Conservation (phyloP, 2,888 invertebrate species). For the Myathropa florea region DNA sequence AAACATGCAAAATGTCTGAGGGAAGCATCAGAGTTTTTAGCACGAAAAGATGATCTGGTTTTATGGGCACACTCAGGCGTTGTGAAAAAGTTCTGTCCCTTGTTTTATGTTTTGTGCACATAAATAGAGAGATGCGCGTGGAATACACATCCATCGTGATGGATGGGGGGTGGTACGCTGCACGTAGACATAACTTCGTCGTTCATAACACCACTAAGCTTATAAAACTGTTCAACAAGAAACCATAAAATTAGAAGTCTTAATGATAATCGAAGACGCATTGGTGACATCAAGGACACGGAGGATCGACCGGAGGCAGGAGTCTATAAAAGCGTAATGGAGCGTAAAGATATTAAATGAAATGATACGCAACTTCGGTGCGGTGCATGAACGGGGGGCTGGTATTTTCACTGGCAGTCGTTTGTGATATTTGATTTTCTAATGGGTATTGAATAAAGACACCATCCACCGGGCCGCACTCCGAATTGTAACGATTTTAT, state of each 20-base stretch:
- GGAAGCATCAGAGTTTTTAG: conserved; percentile 20
- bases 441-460: conserved; percentile 25
- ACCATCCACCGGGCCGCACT: not conserved
- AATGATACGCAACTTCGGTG: conserved; percentile 27
- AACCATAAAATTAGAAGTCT: conserved; percentile 48
- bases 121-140: not conserved
- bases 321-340: conserved; percentile 51
- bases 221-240: conserved; percentile 55
- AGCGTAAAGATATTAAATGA: conserved; percentile 50
- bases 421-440: conserved; percentile 30
- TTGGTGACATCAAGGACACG: conserved; percentile 10
- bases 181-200: not conserved
- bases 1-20: conserved; percentile 28
- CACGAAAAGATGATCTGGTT: conserved; percentile 11
- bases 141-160: not conserved
- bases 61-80: conserved; percentile 5
- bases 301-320: not conserved
- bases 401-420: not conserved
- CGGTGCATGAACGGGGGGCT: not conserved
- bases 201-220: conserved; percentile 10
- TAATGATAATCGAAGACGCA: conserved; percentile 42
- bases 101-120: not conserved
- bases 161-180: not conserved
- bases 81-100: not conserved
- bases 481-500: conserved; percentile 1